Evolutionary conservation across 2,888 invertebrate genomes (phyloP), one percentile per base, ranked within the genome.

Genomic region (Xestobium rufovillosum): DNA sequence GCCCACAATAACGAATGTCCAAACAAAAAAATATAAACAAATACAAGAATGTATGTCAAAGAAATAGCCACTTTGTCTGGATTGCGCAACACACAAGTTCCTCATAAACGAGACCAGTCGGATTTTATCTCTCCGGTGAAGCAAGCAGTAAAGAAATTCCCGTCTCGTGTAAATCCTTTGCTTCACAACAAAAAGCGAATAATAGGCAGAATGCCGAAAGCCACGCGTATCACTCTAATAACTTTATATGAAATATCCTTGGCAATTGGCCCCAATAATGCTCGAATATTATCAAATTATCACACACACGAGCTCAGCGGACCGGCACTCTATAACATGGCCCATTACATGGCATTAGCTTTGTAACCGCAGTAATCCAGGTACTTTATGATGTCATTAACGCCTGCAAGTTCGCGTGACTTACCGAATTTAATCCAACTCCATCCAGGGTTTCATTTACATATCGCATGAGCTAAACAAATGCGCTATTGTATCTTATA

Each of bases 291-390:
- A 57, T 56, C 56, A 55, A 56, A 59, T 57, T 57, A 57, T 56
- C 51, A 45, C 51, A 43, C 38, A 43, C 37, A 46, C 51, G 49
- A 43, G 41, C 52, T 48, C 54, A 49, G 52, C 53, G 50, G 56
- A 55, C 56, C 56, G 44, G 51, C 57, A 57, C 56, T 53, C 55
- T 45, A 59, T 60, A 59, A 57, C 56, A 49, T 52, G 53, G 43
- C 48, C 55, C 56, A 57, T 60, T 58, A 60, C 57, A 57, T 41
- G 58, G 57, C 54, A 56, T 60, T 60, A 57, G 55, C 56, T 57
- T 59, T 59, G 58, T 59, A 58, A 57, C 55, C 56, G 49, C 53
- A 52, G 47, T 60, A 60, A 60, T 59, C 60, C 57, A 58, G 59
- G 59, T 60, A 57, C 49, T 61, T 61, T 60, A 61, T 52, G 55